Conservation (phyloP, 1,140 invertebrate genomes). For the Triops longicaudatus region DNA sequence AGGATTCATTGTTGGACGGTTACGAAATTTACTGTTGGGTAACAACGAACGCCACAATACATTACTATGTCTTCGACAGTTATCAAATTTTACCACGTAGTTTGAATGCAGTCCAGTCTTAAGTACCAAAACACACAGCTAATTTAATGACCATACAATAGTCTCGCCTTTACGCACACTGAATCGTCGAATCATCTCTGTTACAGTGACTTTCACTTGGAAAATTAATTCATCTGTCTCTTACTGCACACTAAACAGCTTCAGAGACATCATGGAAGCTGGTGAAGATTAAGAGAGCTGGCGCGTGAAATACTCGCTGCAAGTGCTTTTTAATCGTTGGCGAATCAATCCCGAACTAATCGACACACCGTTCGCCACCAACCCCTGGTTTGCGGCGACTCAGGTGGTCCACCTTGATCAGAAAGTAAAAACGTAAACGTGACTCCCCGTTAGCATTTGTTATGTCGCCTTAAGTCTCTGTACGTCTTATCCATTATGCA, state of each 20-base stretch:
- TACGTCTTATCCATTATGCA: conserved; percentile 15
- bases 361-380: conserved; percentile 13
- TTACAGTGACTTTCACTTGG: too few relatives aligned
- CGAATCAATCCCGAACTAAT: conserved; percentile 12
- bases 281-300: background rate
- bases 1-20: too few relatives aligned
- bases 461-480: conserved; percentile 14
- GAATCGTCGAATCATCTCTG: too few relatives aligned
- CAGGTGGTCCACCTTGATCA: conserved; percentile 14
- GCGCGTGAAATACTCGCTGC: background rate
- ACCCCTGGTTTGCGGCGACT: conserved; percentile 8
- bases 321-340: conserved; percentile 6
- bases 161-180: too few relatives aligned
- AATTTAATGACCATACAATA: too few relatives aligned
- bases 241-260: background rate
- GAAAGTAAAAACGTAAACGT: background rate
- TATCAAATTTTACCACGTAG: too few relatives aligned
- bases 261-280: background rate
- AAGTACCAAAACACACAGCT: too few relatives aligned
- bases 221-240: background rate
- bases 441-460: conserved; percentile 11
- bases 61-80: too few relatives aligned
- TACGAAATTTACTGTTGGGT: too few relatives aligned
- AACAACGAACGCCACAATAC: too few relatives aligned
- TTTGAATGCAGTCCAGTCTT: too few relatives aligned